phyloP scores from a whole-genome alignment of 2,797 vertebrate genomes.

The Phoeniculus purpureus region DNA sequence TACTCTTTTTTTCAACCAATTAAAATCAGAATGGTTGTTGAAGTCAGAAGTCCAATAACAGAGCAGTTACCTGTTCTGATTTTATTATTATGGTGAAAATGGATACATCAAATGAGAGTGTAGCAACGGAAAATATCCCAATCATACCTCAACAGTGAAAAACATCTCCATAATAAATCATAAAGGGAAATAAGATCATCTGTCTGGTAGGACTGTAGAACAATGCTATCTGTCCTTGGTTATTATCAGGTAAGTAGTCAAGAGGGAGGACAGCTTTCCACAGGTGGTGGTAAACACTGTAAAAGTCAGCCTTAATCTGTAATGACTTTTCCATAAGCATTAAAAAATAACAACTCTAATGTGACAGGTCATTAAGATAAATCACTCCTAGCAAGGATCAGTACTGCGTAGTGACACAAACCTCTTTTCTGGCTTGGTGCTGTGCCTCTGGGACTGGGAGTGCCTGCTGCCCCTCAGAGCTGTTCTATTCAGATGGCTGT shows the following conservation, averaged over 20 bases:
- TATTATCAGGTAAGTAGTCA: not conserved
- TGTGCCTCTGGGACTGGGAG: constrained; percentile 63
- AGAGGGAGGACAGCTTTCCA: not conserved
- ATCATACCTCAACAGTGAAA: not conserved
- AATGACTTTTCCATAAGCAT: accelerated
- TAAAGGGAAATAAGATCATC: not conserved
- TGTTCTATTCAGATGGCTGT: constrained; percentile 64
- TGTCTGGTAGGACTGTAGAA: not conserved
- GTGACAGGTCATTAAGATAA: not conserved
- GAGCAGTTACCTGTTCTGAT: not conserved
- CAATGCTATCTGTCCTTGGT: not conserved
- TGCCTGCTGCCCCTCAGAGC: constrained; percentile 66
- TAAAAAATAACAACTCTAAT: not conserved
- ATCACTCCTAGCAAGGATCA: not conserved
- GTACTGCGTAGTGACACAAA: not conserved
- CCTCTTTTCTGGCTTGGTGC: constrained; percentile 69
- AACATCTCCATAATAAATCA: not conserved
- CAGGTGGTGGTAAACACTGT: not conserved
- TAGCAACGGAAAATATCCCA: not conserved
- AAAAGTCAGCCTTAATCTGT: not conserved
- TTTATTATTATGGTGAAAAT: not conserved
- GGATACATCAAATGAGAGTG: not conserved
- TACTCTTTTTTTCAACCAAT: not conserved
- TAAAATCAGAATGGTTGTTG: not conserved
- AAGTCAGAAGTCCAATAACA: not conserved